These are phyloP conservation scores for Dinoponera quadriceps DNA, from an alignment of 1,140 invertebrate genomes.

Conservation along the genomic window DNA sequence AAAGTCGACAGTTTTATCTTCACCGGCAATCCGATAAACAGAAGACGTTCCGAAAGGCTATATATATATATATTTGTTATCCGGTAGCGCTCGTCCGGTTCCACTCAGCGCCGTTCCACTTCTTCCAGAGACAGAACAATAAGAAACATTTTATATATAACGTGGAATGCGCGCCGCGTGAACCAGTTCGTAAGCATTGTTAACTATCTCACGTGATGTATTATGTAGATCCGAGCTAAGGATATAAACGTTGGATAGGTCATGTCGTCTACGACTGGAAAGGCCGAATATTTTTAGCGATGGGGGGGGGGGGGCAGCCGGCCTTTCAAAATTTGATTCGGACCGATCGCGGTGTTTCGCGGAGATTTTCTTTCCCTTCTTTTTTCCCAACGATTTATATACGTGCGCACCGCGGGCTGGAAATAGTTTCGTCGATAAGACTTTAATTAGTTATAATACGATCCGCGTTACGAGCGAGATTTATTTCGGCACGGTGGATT, in stretches of 20 bases:
- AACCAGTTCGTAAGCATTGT: conserved; percentile 35
- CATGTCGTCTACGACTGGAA: conserved; percentile 5
- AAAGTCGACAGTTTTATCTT: background rate
- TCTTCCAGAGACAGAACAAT: conserved; percentile 3
- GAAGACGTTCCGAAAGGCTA: background rate
- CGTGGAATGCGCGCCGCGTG: background rate
- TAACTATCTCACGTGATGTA: conserved; percentile 32
- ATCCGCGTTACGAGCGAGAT: too few relatives aligned
- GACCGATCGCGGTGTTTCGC: too few relatives aligned
- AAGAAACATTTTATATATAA: conserved; percentile 13
- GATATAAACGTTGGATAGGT: conserved; percentile 32
- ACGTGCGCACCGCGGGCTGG: too few relatives aligned
- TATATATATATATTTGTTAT: background rate
- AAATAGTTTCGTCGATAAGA: background rate
- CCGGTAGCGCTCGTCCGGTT: background rate
- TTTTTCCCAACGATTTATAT: background rate
- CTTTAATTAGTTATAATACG: too few relatives aligned
- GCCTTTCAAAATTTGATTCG: background rate
- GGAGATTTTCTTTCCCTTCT: too few relatives aligned
- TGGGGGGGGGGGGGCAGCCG: too few relatives aligned
- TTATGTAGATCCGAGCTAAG: conserved; percentile 22
- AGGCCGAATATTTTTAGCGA: conserved; percentile 17
- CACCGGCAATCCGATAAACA: background rate
- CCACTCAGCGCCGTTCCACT: background rate
- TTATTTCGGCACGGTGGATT: too few relatives aligned